Evolutionary conservation across 2,888 invertebrate genomes (phyloP).

Genomic region (Loripinus fragilis): DNA sequence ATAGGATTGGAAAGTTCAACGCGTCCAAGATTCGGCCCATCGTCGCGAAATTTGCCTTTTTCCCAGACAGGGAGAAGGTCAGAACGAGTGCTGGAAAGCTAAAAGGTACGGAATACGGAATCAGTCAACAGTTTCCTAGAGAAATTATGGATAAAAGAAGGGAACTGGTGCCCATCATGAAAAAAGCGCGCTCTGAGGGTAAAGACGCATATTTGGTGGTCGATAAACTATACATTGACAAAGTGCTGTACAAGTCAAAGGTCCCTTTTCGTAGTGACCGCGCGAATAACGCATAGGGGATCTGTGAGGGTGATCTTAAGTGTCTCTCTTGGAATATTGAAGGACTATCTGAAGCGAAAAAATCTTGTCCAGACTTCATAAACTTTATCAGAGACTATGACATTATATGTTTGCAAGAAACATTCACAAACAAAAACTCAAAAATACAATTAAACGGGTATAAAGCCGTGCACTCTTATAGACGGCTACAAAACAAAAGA

Average conservation of each 20-base stretch:
- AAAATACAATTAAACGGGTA: slow-evolving; percentile 1
- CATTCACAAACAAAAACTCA: slow-evolving; percentile 16
- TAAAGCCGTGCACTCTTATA: slow-evolving; percentile 19
- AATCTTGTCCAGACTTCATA: neutral
- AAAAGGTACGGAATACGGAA: neutral
- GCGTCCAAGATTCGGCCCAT: neutral
- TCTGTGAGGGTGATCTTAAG: neutral
- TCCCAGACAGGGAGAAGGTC: neutral
- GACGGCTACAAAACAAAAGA: slow-evolving; percentile 3
- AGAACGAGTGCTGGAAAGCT: neutral
- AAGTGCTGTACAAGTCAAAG: slow-evolving; percentile 10
- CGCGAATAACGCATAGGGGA: neutral
- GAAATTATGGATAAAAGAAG: slow-evolving; percentile 1
- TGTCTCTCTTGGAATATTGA: slow-evolving; percentile 16
- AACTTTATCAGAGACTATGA: slow-evolving; percentile 13
- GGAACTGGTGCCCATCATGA: slow-evolving; percentile 19
- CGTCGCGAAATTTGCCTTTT: neutral
- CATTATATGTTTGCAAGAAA: slow-evolving; percentile 3
- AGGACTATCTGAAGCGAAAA: slow-evolving; percentile 8
- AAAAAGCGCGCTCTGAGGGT: neutral
- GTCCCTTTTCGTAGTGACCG: neutral
- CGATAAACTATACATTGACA: slow-evolving; percentile 29
- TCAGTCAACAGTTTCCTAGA: neutral
- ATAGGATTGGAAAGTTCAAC: neutral
- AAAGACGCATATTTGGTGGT: neutral